Percentiles rank a stretch among this genome's conserved stretches.
These are phyloP conservation scores for Tolypeutes matacus DNA, from an alignment of 2,797 vertebrate species.

Conservation along the genomic window DNA sequence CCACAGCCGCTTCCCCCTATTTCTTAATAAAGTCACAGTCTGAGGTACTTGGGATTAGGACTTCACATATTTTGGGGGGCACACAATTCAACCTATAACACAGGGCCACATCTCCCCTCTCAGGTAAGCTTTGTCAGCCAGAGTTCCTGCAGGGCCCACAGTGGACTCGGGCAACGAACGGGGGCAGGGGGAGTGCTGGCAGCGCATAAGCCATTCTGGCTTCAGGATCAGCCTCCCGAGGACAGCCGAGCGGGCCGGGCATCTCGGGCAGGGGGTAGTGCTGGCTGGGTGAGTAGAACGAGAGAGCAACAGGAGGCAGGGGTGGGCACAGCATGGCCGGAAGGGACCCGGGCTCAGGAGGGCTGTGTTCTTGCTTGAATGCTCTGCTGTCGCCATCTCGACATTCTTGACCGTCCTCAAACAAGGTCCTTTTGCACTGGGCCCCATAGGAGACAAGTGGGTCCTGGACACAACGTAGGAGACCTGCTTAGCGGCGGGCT, in stretches of 20 bases:
- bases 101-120: neutral
- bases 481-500: neutral
- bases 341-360: no score
- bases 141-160: neutral
- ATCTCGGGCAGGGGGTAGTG: neutral
- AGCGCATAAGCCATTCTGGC: neutral
- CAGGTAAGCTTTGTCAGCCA: neutral
- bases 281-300: no score
- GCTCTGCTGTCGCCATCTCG: neutral
- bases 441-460: neutral
- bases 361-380: neutral
- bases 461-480: neutral
- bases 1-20: no score
- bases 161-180: neutral
- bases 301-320: no score
- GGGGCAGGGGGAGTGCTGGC: neutral
- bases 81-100: no score
- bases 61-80: no score
- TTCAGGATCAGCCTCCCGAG: neutral
- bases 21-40: no score
- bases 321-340: no score
- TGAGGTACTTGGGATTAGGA: no score
- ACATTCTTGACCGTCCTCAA: slow-evolving; percentile 8
- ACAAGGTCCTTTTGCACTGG: neutral
- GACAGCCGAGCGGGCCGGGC: neutral